phyloP scores from a whole-genome alignment of 2,113 vertebrate genomes.

The Parus major region DNA sequence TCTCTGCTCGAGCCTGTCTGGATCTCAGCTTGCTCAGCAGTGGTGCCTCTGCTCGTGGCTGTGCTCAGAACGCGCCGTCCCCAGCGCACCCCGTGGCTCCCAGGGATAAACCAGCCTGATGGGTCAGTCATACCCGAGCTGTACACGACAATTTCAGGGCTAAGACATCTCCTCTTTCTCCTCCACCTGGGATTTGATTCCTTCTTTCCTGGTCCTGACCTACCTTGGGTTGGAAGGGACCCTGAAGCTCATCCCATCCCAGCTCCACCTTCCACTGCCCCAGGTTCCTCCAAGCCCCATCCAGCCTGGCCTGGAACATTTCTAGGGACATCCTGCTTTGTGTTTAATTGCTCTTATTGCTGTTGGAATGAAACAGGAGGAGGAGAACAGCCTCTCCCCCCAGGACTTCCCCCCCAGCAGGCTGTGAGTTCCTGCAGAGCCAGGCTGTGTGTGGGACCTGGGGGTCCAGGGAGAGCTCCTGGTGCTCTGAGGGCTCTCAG shows the following conservation, averaged over 20 bases:
- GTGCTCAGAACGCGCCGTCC: background rate
- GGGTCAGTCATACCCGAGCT: too few relatives aligned
- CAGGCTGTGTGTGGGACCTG: background rate
- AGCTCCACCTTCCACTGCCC: too few relatives aligned
- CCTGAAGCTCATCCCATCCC: too few relatives aligned
- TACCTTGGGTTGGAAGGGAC: too few relatives aligned
- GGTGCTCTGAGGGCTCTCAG: accelerated
- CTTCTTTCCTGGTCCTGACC: too few relatives aligned
- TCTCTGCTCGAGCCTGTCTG: background rate
- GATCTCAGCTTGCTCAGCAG: background rate
- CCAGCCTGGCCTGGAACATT: too few relatives aligned
- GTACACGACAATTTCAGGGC: background rate
- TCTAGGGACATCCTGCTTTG: too few relatives aligned
- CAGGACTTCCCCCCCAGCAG: too few relatives aligned
- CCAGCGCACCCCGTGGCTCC: background rate
- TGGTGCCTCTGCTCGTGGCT: background rate
- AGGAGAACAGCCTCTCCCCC: background rate
- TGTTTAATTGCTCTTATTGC: background rate
- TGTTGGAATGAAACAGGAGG: background rate
- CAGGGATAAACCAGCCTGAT: background rate
- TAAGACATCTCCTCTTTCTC: background rate
- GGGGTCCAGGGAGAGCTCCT: background rate
- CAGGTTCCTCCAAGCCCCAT: too few relatives aligned
- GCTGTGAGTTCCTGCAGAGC: background rate
- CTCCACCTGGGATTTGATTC: background rate